These are phyloP conservation scores for Phoebastria nigripes DNA, from an alignment of 2,797 vertebrate genomes.

Conservation along the genomic window DNA sequence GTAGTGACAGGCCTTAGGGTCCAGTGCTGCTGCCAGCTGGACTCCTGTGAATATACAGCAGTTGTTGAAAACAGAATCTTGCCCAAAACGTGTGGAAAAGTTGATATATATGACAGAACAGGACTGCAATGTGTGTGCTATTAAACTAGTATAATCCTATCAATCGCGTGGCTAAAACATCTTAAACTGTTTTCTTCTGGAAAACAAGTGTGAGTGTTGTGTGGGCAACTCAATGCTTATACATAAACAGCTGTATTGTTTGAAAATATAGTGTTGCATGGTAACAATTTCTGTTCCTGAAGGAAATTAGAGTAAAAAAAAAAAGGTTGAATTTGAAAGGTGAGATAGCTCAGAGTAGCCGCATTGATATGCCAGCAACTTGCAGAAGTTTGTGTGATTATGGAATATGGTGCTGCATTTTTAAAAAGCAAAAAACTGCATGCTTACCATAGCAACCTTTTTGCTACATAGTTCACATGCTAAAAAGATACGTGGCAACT, in stretches of 20 bases:
- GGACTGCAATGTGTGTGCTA: accelerated
- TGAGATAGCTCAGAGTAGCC: not conserved
- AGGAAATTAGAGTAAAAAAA: not conserved
- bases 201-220: not conserved
- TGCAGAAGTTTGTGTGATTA: not conserved
- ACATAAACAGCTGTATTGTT: not conserved
- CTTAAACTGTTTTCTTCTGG: not conserved
- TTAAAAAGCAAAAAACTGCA: not conserved
- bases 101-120: not conserved
- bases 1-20: not conserved
- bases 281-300: not conserved
- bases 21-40: not conserved
- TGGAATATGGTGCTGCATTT: not conserved
- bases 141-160: not conserved
- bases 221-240: not conserved
- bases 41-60: not conserved
- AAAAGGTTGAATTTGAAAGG: not conserved
- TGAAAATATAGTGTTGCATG: not conserved
- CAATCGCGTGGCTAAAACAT: not conserved
- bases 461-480: not conserved
- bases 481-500: not conserved
- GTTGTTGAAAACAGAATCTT: not conserved
- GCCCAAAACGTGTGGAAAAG: not conserved
- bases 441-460: not conserved
- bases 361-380: not conserved